Conservation (phyloP, 2,113 vertebrate genomes). For the Cromileptes altivelis region DNA sequence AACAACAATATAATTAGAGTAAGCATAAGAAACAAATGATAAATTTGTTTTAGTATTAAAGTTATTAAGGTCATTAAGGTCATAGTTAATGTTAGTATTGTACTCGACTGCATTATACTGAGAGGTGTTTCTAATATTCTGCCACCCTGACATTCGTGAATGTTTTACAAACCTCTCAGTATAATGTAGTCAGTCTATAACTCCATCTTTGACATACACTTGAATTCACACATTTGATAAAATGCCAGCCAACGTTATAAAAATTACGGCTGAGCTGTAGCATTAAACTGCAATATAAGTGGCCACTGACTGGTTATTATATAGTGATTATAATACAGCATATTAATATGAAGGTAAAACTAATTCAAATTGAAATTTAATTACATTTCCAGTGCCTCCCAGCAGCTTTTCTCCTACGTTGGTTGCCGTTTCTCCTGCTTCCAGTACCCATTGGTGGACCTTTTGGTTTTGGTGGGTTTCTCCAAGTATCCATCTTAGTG, state of each 20-base stretch:
- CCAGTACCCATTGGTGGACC: rapidly evolving
- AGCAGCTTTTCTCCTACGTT: neutral
- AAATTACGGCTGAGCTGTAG: neutral
- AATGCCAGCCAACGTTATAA: too few relatives aligned
- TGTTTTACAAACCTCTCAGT: neutral
- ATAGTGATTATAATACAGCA: neutral
- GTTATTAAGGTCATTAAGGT: too few relatives aligned
- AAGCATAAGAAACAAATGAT: too few relatives aligned
- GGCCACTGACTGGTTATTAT: neutral
- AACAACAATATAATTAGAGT: too few relatives aligned
- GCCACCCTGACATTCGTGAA: too few relatives aligned
- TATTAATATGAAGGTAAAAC: neutral
- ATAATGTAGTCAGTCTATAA: neutral
- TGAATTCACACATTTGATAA: neutral
- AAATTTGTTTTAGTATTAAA: too few relatives aligned
- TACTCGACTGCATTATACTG: neutral
- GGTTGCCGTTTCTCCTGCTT: rapidly evolving
- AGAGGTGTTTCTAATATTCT: neutral
- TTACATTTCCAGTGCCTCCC: neutral
- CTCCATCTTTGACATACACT: neutral
- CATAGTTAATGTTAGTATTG: neutral
- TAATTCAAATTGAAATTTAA: neutral
- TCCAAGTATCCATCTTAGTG: rapidly evolving
- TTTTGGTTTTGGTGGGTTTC: neutral
- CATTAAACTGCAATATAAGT: neutral